Evolutionary conservation across 1,140 invertebrate genomes (phyloP), one percentile per base, ranked within the genome.

Genomic region (Camponotus pennsylvanicus): DNA sequence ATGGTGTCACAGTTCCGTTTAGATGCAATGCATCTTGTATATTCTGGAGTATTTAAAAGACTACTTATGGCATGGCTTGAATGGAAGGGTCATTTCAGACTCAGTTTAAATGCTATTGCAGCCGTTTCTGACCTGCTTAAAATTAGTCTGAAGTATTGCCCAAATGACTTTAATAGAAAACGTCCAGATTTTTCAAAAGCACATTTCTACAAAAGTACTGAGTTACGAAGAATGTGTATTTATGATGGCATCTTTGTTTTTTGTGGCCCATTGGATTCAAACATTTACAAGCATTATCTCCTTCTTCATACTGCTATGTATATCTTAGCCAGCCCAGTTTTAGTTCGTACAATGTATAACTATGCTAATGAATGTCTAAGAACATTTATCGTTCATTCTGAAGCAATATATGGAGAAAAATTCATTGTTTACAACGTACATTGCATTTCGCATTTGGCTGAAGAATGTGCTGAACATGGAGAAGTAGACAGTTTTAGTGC

Each of bases 251-350:
- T 63, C 4, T 63, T 63, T 34, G 3, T 63, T 63, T 63, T 34
- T 63, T 13, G n/a, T 63, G 59, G 59, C 5, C 59, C 59, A 32
- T 63, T 63, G 3, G 59, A 63, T 63, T 34, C 27, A 63, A 63
- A 61, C 11, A 61, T 61, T 61, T 61, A 61, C 3, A 61, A 61
- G 27, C 27, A 61, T 61, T 61, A 32, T 61, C 27, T 61, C 27
- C 27, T 61, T 61, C 59, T 61, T 32, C 59, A 61, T 27, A n/a
- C 21, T 61, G 59, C 59, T 61, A 61, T 61, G 32, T 61, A 63
- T 15, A 63, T 63, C 7, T 45, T 45, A 45, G 42, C 42, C 42
- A 45, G 42, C 11, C 42, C 42, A 45, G 42, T 45, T 45, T 45
- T 45, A 45, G 1, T 8, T 45, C 42, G 42, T 9, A 45, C 42